Base-by-base conservation (phyloP, 2,888 invertebrate species). In the Dioctria linearis region DNA sequence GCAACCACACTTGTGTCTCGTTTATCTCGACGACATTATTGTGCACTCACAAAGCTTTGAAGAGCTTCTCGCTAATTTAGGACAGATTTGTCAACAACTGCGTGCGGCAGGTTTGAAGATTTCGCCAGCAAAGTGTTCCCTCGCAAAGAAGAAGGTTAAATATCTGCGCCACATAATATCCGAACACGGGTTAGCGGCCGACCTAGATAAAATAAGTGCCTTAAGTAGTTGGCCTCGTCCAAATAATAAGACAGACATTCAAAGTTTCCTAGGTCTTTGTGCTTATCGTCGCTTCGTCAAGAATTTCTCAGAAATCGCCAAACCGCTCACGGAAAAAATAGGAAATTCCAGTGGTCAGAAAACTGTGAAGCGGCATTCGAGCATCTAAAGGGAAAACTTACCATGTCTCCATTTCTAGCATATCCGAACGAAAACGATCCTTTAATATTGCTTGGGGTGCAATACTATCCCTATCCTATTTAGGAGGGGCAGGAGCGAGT, bases 301-400 rank as follows among this genome's bases (percentile, higher is more conserved):
- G 67, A 49, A n/a, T 9, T 67, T 67, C 9, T 67, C 67, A 42
- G 67, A 42, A 3, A 46, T 46, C 13, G 46, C 67, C 4, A 67
- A 67, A 46, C 67, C 46, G 4, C 67, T 67, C 6, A 67, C 67
- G 67, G 49, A 3, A 67, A 67, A 13, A 67, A 67, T 5, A 42
- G 13, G 0, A 67, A 46, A 13, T 67, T 67, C 49, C 5, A 43
- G 3, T 67, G 67, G 67, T 43, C 25, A 11, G 2, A n/a, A 9
- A 5, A 43, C 4, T 67, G 67, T 13, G 49, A 49, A 5, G n/a
- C 3, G 6, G 4, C 67, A 3, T 67, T 46, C 49, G 1, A 8
- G 2, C 13, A 0, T 4, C 49, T 67, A n/a, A 67, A 67, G 25
- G 46, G 46, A 13, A 5, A 40, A 6, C 49, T 67, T n/a, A 67